Evolutionary conservation across 2,888 invertebrate genomes (phyloP), one percentile per base, ranked within the genome.

Genomic region (Cepaea hortensis): DNA sequence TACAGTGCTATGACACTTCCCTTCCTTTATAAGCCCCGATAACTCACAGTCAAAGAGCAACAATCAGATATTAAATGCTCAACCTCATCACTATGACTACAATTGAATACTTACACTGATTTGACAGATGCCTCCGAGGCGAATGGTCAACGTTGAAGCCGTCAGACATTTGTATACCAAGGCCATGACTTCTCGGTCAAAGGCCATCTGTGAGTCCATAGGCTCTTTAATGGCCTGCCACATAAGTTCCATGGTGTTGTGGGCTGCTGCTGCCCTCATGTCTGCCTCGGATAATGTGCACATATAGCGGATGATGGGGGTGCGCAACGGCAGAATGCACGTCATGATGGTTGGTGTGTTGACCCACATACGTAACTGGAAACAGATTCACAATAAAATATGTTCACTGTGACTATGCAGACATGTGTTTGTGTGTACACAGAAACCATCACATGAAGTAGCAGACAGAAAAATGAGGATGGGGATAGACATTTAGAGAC

Each of bases 121-220:
- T 95, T 98, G 98, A 23, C 98, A 96, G 92, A 98, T 97, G 87
- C 98, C 98, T 18, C 98, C 97, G 87, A 98, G 95, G 88, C 98
- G 96, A 97, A 98, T 98, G 0, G 98, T 98, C 88, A 98, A 94
- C 0, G 98, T 98, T 85, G 98, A 97, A 91, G 98, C 98, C 89
- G 97, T 98, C 94, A 98, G 98, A 95, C 98, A 98, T 94, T 98
- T 98, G 94, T 98, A 98, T n/a, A 98, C 98, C 89, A 98, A 95
- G 87, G 97, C 97, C 72, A 98, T 95, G 0, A 98, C 98, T 93
- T 98, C 98, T 1, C 96, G 96, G 92, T 98, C 98, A 93, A 98
- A 98, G n/a, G 96, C 96, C 88, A 93, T 91, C 80, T 93, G 92
- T 0, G 93, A 91, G 68, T 94, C 93, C 72, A 93, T 87, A 0